These are phyloP conservation scores for Spialia ferax DNA, from an alignment of 2,888 invertebrate genomes.

Conservation along the genomic window DNA sequence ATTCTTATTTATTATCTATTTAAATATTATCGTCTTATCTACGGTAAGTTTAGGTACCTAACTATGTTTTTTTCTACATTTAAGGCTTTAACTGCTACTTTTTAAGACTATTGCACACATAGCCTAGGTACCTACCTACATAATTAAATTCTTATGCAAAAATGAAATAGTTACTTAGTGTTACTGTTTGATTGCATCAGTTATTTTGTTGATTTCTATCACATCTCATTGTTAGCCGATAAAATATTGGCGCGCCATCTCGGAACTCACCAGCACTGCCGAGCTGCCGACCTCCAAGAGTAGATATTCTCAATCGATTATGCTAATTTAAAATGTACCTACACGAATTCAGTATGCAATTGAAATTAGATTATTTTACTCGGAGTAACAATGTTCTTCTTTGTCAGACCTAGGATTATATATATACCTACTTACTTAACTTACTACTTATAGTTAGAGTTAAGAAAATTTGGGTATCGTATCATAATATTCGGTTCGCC, in stretches of 20 bases:
- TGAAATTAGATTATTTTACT: slow-evolving; percentile 20
- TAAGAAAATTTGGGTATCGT: too few relatives aligned
- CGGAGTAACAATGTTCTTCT: background rate
- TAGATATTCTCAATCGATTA: slow-evolving; percentile 29
- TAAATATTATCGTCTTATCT: background rate
- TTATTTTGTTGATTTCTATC: background rate
- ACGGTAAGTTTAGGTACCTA: too few relatives aligned
- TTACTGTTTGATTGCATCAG: background rate
- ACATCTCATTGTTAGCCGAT: slow-evolving; percentile 7
- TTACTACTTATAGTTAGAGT: too few relatives aligned
- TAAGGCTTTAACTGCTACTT: too few relatives aligned
- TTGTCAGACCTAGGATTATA: background rate
- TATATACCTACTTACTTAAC: too few relatives aligned
- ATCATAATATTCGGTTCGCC: too few relatives aligned
- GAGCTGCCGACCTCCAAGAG: slow-evolving; percentile 4
- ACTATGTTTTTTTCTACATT: too few relatives aligned
- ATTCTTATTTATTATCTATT: background rate
- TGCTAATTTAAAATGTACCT: slow-evolving; percentile 25
- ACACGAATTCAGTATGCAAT: slow-evolving; percentile 4
- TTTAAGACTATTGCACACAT: too few relatives aligned
- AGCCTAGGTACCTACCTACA: too few relatives aligned
- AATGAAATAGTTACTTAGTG: too few relatives aligned
- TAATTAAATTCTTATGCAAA: background rate
- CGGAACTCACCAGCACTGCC: background rate
- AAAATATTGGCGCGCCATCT: background rate